These are phyloP conservation scores for Columbina picui DNA, from an alignment of 2,113 vertebrate species.

Conservation along the genomic window DNA sequence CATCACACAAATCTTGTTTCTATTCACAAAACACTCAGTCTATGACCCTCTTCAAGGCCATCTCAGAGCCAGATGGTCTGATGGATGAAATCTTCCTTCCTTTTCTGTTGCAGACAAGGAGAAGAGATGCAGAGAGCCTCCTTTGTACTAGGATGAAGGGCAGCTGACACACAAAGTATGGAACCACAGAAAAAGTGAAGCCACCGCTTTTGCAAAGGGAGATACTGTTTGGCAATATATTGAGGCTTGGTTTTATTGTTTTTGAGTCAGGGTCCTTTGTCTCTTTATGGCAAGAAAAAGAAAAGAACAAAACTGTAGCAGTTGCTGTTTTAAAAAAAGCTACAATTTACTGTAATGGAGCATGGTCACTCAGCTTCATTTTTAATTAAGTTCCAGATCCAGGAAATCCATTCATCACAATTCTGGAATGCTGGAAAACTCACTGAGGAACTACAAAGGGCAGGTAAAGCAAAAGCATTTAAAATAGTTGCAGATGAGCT, in stretches of 20 bases:
- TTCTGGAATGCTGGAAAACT: constrained; percentile 53
- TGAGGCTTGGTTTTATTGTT: background rate
- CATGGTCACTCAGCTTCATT: background rate
- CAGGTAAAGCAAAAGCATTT: constrained; percentile 68
- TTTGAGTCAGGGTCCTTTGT: background rate
- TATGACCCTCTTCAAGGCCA: background rate
- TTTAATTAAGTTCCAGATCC: constrained; percentile 66
- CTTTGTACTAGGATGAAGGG: background rate
- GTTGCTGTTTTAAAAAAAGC: background rate
- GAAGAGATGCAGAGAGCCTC: background rate
- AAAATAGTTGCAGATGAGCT: constrained; percentile 64
- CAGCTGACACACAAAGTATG: background rate
- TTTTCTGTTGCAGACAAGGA: background rate
- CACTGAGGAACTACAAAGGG: constrained; percentile 59
- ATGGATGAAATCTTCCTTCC: background rate
- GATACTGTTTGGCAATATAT: background rate
- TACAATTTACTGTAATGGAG: background rate
- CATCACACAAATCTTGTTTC: background rate
- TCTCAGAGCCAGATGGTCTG: background rate
- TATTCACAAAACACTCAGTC: background rate
- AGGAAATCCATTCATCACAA: constrained; percentile 60
- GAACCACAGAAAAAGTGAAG: background rate
- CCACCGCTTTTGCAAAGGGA: background rate
- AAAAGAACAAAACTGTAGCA: background rate
- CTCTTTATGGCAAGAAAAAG: background rate